Evolutionary conservation across 2,797 vertebrate genomes (phyloP), one percentile per base, ranked within the genome.

Genomic region (Labeo calbasu): DNA sequence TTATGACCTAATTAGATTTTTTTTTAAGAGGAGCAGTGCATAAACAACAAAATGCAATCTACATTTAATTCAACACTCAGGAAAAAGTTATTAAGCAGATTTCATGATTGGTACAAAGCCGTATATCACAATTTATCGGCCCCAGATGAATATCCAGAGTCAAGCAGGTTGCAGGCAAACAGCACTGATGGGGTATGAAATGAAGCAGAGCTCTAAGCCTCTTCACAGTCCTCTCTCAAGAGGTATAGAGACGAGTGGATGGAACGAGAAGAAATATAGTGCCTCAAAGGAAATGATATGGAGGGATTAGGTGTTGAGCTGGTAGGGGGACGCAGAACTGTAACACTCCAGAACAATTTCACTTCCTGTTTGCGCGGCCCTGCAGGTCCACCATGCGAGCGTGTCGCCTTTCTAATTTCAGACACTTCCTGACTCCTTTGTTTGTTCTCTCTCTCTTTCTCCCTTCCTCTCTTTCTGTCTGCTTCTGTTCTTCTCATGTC

Each of bases 261-360:
- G 43, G 43, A 61, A 63, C 21, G 28, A 65, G 69, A 21, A 51
- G 36, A 85, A 57, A 75, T 78, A 79, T 77, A 21, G 0, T 0
- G 21, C 82, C 32, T 2, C 63, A 32, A 79, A 84, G 84, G 68
- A 85, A 89, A 88, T 87, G 40, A 84, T 61, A 28, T 48, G 51
- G 28, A 65, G 70, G 61, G 50, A 77, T 88, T 88, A 57, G 81
- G 53, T 51, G 17, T 13, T 69, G 75, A 84, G 83, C 46, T 80
- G 65, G 36, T 63, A 70, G 46, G 25, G 61, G 25, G 66, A 32
- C 15, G 36, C 19, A 84, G 82, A 83, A 85, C 71, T 87, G 21
- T 40, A 88, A 87, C 77, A 84, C 32, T 81, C 13, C 72, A 69
- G 68, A 83, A 77, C 71, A 79, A 87, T 87, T 91, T 87, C 53